Conservation (phyloP, 2,113 vertebrate species). For the Engystomops pustulosus region DNA sequence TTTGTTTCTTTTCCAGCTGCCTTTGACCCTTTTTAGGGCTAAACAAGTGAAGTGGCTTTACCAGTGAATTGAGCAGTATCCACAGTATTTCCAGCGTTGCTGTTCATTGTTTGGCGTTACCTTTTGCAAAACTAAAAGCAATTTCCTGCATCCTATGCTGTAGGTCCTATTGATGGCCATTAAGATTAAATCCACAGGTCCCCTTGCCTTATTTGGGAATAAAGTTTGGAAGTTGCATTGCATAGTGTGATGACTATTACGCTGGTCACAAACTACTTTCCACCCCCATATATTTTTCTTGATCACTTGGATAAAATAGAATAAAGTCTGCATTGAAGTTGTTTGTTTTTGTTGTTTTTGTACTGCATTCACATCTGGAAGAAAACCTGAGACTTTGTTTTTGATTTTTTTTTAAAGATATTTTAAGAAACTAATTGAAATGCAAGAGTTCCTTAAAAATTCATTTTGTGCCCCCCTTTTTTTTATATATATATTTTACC, state of each 20-base stretch:
- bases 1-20: neutral
- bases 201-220: neutral
- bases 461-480: neutral
- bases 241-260: neutral
- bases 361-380: neutral
- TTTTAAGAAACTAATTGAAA: neutral
- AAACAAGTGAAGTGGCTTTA: neutral
- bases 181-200: neutral
- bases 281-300: neutral
- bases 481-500: no score
- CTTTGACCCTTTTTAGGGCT: neutral
- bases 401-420: no score
- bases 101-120: no score
- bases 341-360: neutral
- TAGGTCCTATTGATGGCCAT: neutral
- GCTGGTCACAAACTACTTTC: neutral
- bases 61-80: neutral
- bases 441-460: no score
- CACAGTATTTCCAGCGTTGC: no score
- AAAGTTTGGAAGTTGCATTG: neutral
- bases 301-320: neutral
- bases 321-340: constrained; percentile 21
- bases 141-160: neutral
- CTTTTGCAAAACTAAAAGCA: no score
- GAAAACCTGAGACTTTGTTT: neutral